Percentiles rank a stretch among this genome's conserved stretches.
These are phyloP conservation scores for Mythimna ferrago DNA, from an alignment of 2,888 invertebrate genomes.

Conservation along the genomic window DNA sequence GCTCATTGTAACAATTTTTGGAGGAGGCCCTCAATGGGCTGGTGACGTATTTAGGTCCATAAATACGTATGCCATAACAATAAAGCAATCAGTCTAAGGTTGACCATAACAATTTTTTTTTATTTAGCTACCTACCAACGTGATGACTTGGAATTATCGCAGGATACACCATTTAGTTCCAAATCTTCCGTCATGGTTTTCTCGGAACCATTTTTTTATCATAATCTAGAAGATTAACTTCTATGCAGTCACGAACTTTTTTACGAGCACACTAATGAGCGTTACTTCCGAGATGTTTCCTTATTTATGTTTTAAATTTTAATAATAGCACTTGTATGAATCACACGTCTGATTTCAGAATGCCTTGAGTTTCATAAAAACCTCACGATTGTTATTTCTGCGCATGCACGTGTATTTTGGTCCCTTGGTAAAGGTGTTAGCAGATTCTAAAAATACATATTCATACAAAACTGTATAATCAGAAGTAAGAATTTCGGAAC, in stretches of 20 bases:
- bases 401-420: neutral
- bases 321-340: constrained; percentile 51
- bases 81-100: constrained; percentile 5
- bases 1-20: constrained; percentile 45
- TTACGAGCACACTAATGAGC: constrained; percentile 60
- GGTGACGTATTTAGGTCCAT: constrained; percentile 31
- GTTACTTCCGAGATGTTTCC: constrained; percentile 75
- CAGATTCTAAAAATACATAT: constrained; percentile 8
- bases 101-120: neutral
- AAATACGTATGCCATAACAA: constrained; percentile 19
- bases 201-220: constrained; percentile 30
- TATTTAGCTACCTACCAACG: neutral
- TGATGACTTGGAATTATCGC: neutral
- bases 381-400: constrained; percentile 12
- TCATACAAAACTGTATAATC: constrained; percentile 38
- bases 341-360: constrained; percentile 50
- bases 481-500: constrained; percentile 39
- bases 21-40: constrained; percentile 17
- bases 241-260: constrained; percentile 60
- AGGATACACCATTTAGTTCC: constrained; percentile 17
- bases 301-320: constrained; percentile 60
- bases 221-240: constrained; percentile 35
- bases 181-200: constrained; percentile 45
- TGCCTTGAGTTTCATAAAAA: constrained; percentile 48
- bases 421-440: constrained; percentile 3